A percentile compares a stretch with the other conserved stretches of the same genome.
These are phyloP conservation scores for Paraescarpia echinospica DNA, from an alignment of 1,140 invertebrate species.

Conservation along the genomic window DNA sequence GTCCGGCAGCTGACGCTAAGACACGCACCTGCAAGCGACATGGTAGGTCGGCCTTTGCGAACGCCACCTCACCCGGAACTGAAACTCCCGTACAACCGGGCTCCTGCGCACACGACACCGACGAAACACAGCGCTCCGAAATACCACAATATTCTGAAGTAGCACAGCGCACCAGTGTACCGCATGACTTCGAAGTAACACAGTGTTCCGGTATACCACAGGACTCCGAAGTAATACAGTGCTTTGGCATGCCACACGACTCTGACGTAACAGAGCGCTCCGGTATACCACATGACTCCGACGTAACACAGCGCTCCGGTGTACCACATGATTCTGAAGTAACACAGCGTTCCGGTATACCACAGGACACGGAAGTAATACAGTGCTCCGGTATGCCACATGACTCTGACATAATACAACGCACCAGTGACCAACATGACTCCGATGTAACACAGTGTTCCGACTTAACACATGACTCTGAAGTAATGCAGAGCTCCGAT, in stretches of 20 bases:
- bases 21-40: neutral
- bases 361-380: neutral
- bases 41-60: neutral
- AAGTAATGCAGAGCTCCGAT: neutral
- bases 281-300: no score
- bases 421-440: neutral
- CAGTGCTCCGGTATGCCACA: neutral
- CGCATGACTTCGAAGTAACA: no score
- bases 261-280: no score
- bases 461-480: neutral
- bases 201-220: no score
- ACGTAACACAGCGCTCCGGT: neutral
- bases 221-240: no score
- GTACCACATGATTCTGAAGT: neutral
- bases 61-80: neutral
- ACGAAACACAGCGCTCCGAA: no score
- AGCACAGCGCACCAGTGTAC: no score
- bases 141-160: no score
- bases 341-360: neutral
- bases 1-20: no score
- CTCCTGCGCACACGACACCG: neutral
- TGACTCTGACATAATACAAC: neutral
- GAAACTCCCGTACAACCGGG: neutral
- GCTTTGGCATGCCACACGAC: no score
- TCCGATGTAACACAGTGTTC: neutral